phyloP scores from a whole-genome alignment of 1,140 invertebrate species.

The Palaemon carinicauda region DNA sequence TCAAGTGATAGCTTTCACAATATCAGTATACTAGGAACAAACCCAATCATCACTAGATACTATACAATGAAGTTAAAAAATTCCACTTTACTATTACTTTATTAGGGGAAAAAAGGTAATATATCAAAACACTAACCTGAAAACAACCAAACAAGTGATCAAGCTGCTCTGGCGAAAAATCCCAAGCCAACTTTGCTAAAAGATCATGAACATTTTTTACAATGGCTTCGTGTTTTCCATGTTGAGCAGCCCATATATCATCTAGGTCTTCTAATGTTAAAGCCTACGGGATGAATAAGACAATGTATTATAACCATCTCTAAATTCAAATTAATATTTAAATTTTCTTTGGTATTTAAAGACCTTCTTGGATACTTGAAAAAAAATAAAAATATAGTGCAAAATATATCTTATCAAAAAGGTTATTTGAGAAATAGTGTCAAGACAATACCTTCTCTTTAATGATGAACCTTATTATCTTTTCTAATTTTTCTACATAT shows the following conservation, averaged over 20 bases:
- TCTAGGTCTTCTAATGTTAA: conserved; percentile 91
- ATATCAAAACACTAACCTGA: conserved; percentile 73
- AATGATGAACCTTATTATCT: conserved; percentile 72
- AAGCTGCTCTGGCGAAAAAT: conserved; percentile 95
- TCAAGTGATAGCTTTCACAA: not conserved
- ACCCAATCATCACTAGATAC: too few relatives aligned
- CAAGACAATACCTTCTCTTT: conserved; percentile 58
- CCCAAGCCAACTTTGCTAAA: conserved; percentile 96
- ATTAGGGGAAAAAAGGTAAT: not conserved
- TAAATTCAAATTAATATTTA: not conserved
- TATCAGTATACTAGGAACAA: too few relatives aligned
- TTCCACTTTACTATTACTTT: too few relatives aligned
- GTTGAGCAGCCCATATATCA: conserved; percentile 95
- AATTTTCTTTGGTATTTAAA: too few relatives aligned
- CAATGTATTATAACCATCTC: not conserved
- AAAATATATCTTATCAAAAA: not conserved
- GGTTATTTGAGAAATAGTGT: not conserved
- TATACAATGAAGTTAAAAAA: too few relatives aligned
- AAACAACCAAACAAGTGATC: conserved; percentile 98
- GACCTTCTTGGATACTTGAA: too few relatives aligned
- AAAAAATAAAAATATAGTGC: not conserved
- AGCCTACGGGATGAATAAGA: conserved; percentile 65
- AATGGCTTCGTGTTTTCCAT: conserved; percentile 93
- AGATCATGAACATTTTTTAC: conserved; percentile 97
- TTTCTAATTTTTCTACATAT: conserved; percentile 97